phyloP scores from a whole-genome alignment of 2,113 vertebrate genomes.

The Perognathus longimembris region DNA sequence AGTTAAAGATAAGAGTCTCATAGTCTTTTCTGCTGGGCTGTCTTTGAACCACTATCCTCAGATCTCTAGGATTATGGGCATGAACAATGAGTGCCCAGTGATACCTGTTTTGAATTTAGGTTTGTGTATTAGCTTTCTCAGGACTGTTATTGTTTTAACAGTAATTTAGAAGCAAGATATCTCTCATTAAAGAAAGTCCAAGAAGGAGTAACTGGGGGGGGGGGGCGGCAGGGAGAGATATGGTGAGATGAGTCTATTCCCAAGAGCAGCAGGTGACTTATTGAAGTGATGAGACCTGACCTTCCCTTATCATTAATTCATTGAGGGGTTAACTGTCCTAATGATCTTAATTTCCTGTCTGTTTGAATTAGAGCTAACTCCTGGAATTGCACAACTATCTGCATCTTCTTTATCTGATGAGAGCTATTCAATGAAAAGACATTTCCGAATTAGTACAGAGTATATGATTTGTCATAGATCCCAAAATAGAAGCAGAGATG shows the following conservation, averaged over 20 bases:
- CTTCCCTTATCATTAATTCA: not conserved
- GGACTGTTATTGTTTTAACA: conserved; percentile 23
- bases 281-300: not conserved
- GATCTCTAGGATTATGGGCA: too few relatives aligned
- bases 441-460: conserved; percentile 59
- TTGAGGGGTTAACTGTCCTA: not conserved
- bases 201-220: not conserved
- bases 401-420: conserved; percentile 52
- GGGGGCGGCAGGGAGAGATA: not conserved
- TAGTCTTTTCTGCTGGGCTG: too few relatives aligned
- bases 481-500: conserved; percentile 69
- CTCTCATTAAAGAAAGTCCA: conserved; percentile 14
- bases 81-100: not conserved
- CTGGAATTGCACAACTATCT: conserved; percentile 1
- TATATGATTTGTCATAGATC: conserved; percentile 61
- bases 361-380: not conserved
- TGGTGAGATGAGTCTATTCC: not conserved
- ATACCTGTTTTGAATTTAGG: conserved; percentile 11
- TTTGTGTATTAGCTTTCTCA: not conserved
- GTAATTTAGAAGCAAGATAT: not conserved
- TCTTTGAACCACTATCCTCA: too few relatives aligned
- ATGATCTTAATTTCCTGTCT: conserved; percentile 52
- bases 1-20: too few relatives aligned
- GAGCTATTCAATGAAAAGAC: conserved; percentile 55
- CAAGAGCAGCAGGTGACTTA: not conserved